A percentile compares a stretch with the other conserved stretches of the same genome.
Evolutionary conservation across 64 coral and sea anemone species (phyloP).

Genomic region (Actinia tenebrosa): DNA sequence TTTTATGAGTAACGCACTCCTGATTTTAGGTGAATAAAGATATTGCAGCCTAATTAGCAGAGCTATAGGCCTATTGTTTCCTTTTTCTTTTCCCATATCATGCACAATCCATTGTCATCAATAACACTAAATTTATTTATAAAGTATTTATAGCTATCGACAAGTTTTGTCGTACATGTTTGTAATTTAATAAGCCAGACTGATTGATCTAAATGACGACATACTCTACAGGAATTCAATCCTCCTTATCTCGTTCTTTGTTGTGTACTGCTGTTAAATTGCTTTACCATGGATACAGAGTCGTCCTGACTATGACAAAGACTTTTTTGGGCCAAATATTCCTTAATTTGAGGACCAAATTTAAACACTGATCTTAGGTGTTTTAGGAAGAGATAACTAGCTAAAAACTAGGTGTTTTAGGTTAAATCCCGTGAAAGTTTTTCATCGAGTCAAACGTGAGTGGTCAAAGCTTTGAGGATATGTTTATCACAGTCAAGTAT

Average conservation of each 20-base stretch:
- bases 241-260: background rate
- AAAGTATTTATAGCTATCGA: background rate
- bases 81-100: too few species aligned
- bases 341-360: slow-evolving; percentile 4
- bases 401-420: too few species aligned
- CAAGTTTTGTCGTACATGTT: background rate
- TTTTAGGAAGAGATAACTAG: background rate
- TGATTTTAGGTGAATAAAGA: too few species aligned
- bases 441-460: background rate
- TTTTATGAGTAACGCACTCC: too few species aligned
- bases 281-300: background rate
- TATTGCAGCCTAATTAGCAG: too few species aligned
- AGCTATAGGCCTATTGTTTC: too few species aligned
- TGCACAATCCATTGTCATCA: too few species aligned
- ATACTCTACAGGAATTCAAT: background rate
- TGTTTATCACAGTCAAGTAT: slow-evolving; percentile 66
- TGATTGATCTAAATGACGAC: slow-evolving; percentile 1
- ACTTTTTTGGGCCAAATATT: background rate
- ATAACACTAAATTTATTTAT: background rate
- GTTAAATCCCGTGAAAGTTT: background rate
- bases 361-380: background rate
- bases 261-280: background rate
- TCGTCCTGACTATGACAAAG: background rate
- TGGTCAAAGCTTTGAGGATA: background rate
- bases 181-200: background rate